A percentile compares a stretch with the other conserved stretches of the same genome.
Evolutionary conservation across 2,797 vertebrate genomes (phyloP).

Genomic region (Merluccius polli): DNA sequence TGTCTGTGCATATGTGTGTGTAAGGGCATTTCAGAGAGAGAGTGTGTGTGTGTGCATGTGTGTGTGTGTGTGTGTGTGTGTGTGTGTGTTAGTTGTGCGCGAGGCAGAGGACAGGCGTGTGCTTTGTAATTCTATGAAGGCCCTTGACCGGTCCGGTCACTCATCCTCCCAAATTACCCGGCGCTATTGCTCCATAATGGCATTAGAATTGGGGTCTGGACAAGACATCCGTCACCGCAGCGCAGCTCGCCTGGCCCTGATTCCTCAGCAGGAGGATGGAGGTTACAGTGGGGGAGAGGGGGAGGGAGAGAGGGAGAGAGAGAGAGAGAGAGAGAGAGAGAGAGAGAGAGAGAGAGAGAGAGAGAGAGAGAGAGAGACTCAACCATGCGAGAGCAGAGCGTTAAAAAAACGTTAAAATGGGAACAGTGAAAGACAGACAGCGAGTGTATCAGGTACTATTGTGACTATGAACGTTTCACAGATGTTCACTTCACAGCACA

Average conservation of each 20-base stretch:
- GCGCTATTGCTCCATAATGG: conserved; percentile 47
- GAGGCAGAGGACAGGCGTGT: conserved; percentile 45
- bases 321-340: neutral
- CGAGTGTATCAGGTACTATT: neutral
- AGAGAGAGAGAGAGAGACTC: neutral
- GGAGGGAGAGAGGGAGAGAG: conserved; percentile 6
- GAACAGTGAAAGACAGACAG: neutral
- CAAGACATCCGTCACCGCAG: conserved; percentile 46
- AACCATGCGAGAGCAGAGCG: neutral
- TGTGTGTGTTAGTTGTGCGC: conserved; percentile 34
- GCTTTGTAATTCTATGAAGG: conserved; percentile 52
- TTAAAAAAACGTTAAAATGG: neutral
- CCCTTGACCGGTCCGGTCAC: conserved; percentile 33
- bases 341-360: neutral
- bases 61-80: conserved; percentile 7
- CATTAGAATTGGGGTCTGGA: conserved; percentile 56
- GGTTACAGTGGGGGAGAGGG: neutral
- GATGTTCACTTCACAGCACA: neutral
- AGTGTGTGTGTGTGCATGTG: neutral
- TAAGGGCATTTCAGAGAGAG: neutral
- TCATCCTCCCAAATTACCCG: conserved; percentile 47
- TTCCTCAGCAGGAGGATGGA: conserved; percentile 3
- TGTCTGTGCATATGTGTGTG: neutral
- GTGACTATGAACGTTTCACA: neutral
- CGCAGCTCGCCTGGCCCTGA: conserved; percentile 7